These are phyloP conservation scores for Pseudochromis fuscus DNA, from an alignment of 2,797 vertebrate genomes.

Conservation along the genomic window DNA sequence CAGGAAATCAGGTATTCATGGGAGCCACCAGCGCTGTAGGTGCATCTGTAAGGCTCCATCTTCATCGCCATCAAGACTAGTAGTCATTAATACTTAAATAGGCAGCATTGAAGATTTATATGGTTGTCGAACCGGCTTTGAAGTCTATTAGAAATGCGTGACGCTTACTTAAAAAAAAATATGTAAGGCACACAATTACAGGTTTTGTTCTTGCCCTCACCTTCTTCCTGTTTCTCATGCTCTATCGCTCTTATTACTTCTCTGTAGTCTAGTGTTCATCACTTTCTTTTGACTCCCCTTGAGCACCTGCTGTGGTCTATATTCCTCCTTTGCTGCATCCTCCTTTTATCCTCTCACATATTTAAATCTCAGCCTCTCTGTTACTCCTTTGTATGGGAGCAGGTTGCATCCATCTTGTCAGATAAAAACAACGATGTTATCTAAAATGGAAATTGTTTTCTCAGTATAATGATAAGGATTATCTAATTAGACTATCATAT, in stretches of 20 bases:
- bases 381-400: not conserved
- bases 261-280: conserved; percentile 39
- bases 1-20: conserved; percentile 46
- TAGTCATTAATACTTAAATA: conserved; percentile 67
- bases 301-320: conserved; percentile 30
- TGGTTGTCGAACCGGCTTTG: conserved; percentile 47
- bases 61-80: conserved; percentile 44
- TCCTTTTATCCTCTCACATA: conserved; percentile 8
- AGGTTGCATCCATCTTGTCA: not conserved
- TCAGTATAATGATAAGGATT: conserved; percentile 1
- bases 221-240: conserved; percentile 55
- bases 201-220: conserved; percentile 49
- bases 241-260: conserved; percentile 37
- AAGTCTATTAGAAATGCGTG: conserved; percentile 31
- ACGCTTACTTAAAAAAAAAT: conserved; percentile 46
- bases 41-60: conserved; percentile 43
- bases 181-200: conserved; percentile 39
- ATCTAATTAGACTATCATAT: not conserved
- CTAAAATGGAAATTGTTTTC: not conserved
- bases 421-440: not conserved
- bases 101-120: conserved; percentile 59
- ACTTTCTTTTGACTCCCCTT: conserved; percentile 40
- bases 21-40: conserved; percentile 17
- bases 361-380: conserved; percentile 18
- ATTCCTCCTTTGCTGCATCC: conserved; percentile 21